A percentile compares a stretch with the other conserved stretches of the same genome.
Evolutionary conservation across 1,140 invertebrate species (phyloP).

Genomic region (Cyclargus thomasi): DNA sequence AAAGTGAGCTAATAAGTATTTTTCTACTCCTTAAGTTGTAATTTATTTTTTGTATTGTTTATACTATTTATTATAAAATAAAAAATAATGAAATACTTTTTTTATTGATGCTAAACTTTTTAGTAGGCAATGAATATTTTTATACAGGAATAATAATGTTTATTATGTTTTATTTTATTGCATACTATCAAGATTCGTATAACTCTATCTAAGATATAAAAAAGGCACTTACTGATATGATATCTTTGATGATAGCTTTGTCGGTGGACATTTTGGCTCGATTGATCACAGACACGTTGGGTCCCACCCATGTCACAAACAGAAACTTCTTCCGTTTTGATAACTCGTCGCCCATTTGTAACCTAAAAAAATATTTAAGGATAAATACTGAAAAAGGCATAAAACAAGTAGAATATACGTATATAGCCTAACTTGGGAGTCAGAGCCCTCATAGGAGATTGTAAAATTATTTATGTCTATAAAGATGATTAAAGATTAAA

Average conservation of each 20-base stretch:
- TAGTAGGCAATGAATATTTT: too few relatives aligned
- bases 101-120: not conserved
- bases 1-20: not conserved
- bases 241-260: constrained; percentile 84
- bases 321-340: constrained; percentile 87
- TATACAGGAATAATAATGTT: too few relatives aligned
- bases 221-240: constrained; percentile 80
- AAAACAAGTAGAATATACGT: too few relatives aligned
- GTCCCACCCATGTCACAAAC: constrained; percentile 85
- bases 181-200: not conserved
- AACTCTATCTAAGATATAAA: not conserved
- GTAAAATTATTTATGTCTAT: too few relatives aligned
- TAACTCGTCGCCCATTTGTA: constrained; percentile 87
- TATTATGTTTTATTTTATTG: too few relatives aligned
- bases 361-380: constrained; percentile 39
- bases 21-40: not conserved
- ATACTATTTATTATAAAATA: not conserved
- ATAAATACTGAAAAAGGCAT: too few relatives aligned
- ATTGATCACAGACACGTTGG: constrained; percentile 82
- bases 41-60: not conserved
- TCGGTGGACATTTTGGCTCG: constrained; percentile 87
- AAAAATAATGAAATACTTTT: not conserved
- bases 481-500: too few relatives aligned
- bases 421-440: too few relatives aligned
- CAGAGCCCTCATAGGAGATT: too few relatives aligned